Evolutionary conservation across 2,888 invertebrate species (phyloP), one percentile per base, ranked within the genome.

Genomic region (Amphipyra berbera): DNA sequence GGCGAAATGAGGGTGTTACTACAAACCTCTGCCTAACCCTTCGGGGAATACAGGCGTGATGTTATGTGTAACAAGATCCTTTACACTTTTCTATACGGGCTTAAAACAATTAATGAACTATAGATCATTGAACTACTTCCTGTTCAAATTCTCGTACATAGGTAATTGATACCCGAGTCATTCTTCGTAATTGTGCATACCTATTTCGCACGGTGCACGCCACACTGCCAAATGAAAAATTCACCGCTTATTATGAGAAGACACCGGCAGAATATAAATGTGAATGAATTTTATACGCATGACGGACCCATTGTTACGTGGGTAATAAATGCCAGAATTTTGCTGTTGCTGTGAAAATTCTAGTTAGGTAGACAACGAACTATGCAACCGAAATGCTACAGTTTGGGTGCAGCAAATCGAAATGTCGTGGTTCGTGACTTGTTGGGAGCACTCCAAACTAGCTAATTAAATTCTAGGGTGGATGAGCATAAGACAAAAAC

Each of bases 301-400:
- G 70, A 68, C 72, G 55, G 68, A 61, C 50, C 47, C 56, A 63
- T 76, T 72, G 76, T 68, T 72, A 65, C 61, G 62, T 82, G 64
- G 44, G 35, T 47, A 59, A 60, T 61, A 68, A 59, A 61, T 49
- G 9, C 10, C 12, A 6, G 30, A 46, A 10, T 6, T 38, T 5
- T 40, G 14, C 14, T 45, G 14, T 8, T 58, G 7, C 30, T 45
- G 30, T 4, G 13, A 53, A 9, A 27, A 49, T 53, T 44, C 8
- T 4, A 45, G 14, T 35, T 37, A 10, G 7, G 14, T 8, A 52
- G 12, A 1, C 9, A 27, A 40, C 44, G 44, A 13, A 21, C 27
- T 40, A 48, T 4, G 41, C 14, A 15, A 14, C n/a, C 8, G 38
- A n/a, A 40, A 6, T 12, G 5, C 21, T 8, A 13, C n/a, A 41